phyloP scores from a whole-genome alignment of 1,140 invertebrate species.

The Orchesella cincta region DNA sequence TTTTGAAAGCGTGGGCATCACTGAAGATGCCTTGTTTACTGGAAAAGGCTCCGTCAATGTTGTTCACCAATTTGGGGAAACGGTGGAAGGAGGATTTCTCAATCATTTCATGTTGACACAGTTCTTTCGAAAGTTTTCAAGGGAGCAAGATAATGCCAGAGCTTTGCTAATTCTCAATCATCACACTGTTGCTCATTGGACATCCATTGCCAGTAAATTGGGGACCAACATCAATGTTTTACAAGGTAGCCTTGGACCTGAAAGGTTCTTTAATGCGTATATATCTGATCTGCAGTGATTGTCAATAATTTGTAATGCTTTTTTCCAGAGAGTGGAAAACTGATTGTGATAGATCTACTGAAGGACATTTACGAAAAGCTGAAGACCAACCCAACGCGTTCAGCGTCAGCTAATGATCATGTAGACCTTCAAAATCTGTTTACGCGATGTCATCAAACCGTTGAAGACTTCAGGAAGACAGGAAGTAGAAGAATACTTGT shows the following conservation, averaged over 20 bases:
- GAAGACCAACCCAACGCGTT: not conserved
- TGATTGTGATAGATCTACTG: not conserved
- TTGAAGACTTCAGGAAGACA: not conserved
- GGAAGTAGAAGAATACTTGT: not conserved
- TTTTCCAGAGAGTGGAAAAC: not conserved
- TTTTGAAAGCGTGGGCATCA: conserved; percentile 22
- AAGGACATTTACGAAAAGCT: not conserved
- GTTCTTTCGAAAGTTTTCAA: conserved; percentile 17
- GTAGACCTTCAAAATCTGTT: not conserved
- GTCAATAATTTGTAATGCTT: no score
- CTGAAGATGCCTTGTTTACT: conserved; percentile 11
- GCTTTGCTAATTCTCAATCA: conserved; percentile 34
- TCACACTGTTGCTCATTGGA: conserved; percentile 32
- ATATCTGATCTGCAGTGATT: no score
- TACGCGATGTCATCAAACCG: not conserved
- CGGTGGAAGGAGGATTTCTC: conserved; percentile 37
- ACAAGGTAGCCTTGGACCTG: conserved; percentile 26
- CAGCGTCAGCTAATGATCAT: not conserved
- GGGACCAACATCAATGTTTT: conserved; percentile 25
- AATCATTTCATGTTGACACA: conserved; percentile 31
- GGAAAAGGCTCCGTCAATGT: conserved; percentile 4
- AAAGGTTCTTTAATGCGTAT: no score
- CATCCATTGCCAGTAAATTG: conserved; percentile 31
- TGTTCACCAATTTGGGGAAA: conserved; percentile 22
- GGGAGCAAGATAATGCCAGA: not conserved